Conservation (phyloP, 2,797 vertebrate species). For the Myiothlypis chrysogaster region DNA sequence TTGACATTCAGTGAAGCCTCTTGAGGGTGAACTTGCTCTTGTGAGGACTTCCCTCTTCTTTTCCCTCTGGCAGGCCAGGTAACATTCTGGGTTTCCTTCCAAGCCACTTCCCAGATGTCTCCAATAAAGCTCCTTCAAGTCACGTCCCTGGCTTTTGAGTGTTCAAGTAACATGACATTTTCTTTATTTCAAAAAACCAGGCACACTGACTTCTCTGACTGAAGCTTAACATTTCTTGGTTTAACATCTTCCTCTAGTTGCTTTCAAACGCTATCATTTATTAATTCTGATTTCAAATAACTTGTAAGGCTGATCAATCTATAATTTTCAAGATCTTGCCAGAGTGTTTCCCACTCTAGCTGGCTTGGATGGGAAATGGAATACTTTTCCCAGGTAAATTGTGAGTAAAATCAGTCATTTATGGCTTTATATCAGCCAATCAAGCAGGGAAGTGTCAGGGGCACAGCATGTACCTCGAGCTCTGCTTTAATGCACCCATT, state of each 20-base stretch:
- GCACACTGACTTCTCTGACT: background rate
- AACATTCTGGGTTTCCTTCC: background rate
- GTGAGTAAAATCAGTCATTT: background rate
- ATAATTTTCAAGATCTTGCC: background rate
- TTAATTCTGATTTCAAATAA: background rate
- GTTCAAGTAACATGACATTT: background rate
- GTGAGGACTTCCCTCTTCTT: background rate
- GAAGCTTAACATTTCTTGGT: background rate
- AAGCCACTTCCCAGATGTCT: background rate
- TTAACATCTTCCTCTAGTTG: background rate
- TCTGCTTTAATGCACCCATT: background rate
- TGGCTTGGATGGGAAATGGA: background rate
- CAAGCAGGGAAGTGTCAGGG: background rate
- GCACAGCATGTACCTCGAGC: fast-evolving
- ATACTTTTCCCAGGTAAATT: background rate
- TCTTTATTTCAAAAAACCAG: background rate
- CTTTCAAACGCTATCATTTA: background rate
- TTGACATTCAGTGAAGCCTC: background rate
- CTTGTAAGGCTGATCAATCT: background rate
- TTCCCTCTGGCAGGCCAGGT: background rate
- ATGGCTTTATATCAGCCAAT: background rate
- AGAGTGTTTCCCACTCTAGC: background rate
- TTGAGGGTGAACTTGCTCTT: background rate
- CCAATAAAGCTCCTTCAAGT: background rate
- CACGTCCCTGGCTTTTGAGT: background rate